A percentile compares a stretch with the other conserved stretches of the same genome.
Conservation (phyloP, 2,888 invertebrate genomes). For the Bugulina stolonifera region DNA sequence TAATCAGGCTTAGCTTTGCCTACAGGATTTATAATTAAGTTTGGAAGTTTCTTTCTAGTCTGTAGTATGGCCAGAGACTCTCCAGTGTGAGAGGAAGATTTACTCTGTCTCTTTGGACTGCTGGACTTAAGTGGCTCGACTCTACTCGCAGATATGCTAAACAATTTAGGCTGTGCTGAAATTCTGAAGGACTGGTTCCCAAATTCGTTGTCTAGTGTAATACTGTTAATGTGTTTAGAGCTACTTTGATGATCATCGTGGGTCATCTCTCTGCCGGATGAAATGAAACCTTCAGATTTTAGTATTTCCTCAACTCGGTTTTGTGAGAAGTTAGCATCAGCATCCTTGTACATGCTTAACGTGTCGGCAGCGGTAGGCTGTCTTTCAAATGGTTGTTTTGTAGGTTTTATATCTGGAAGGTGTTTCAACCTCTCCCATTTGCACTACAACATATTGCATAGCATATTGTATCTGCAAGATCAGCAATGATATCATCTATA, state of each 20-base stretch:
- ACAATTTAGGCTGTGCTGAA: background rate
- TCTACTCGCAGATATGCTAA: constrained; percentile 1
- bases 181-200: background rate
- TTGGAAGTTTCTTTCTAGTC: constrained; percentile 7
- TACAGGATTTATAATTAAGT: background rate
- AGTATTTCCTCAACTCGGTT: constrained; percentile 17
- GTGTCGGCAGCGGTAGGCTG: background rate
- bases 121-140: background rate
- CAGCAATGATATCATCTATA: too few relatives aligned
- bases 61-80: constrained; percentile 20
- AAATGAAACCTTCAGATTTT: constrained; percentile 6
- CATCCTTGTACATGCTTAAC: background rate
- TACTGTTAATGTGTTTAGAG: background rate
- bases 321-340: constrained; percentile 19
- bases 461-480: too few relatives aligned
- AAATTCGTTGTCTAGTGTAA: constrained; percentile 6
- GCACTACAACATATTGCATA: constrained; percentile 15
- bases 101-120: background rate
- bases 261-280: background rate
- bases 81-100: background rate
- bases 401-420: constrained; percentile 15
- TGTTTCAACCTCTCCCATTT: constrained; percentile 22
- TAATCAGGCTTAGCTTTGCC: background rate
- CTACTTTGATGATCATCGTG: too few relatives aligned
- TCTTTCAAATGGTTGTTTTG: background rate